These are phyloP conservation scores for Capra hircus DNA, from an alignment of 2,113 vertebrate species.

Conservation along the genomic window DNA sequence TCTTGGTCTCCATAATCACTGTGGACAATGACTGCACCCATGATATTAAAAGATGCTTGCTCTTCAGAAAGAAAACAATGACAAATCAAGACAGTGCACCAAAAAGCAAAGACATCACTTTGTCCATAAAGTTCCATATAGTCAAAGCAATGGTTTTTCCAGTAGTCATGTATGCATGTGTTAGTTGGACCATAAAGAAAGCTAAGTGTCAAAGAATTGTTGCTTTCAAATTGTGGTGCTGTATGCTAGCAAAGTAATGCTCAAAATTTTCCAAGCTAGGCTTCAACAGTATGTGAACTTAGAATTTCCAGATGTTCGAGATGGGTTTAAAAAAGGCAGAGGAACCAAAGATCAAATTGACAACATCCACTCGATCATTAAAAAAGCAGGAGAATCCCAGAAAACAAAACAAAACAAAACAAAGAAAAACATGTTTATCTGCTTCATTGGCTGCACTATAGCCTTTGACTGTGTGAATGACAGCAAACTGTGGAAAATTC, in stretches of 20 bases:
- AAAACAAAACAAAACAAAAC: no score
- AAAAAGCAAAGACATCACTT: neutral
- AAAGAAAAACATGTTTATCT: neutral
- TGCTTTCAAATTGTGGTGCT: neutral
- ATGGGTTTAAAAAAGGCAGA: neutral
- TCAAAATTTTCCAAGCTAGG: neutral
- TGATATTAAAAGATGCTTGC: neutral
- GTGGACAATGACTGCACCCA: neutral
- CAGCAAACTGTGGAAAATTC: neutral
- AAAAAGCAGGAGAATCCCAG: neutral
- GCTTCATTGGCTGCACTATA: neutral
- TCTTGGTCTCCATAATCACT: neutral
- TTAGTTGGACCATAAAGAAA: neutral
- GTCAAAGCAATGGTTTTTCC: neutral
- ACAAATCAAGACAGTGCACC: neutral
- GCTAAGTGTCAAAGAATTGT: neutral
- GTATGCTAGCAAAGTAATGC: neutral
- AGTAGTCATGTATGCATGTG: neutral
- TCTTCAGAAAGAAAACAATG: neutral
- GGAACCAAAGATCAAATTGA: neutral
- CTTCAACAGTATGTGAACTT: neutral
- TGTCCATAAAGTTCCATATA: neutral
- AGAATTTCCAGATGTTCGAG: neutral
- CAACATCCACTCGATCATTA: neutral
- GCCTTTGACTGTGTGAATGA: neutral